Conservation (phyloP, 1,140 invertebrate species). For the Acromyrmex heyeri region DNA sequence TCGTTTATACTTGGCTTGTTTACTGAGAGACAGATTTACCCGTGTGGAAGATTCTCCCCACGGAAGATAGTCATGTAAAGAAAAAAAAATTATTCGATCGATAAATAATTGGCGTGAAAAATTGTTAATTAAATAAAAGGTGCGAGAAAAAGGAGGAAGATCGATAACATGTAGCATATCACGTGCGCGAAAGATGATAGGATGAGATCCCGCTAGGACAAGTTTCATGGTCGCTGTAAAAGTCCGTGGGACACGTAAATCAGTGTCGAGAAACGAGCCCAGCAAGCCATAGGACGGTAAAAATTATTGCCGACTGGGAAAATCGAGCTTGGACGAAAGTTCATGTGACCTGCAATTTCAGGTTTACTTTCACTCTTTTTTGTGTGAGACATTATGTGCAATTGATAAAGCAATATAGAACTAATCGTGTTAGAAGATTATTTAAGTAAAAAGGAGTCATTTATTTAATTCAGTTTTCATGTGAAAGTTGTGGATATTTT, state of each 20-base stretch:
- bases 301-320: slow-evolving; percentile 47
- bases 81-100: neutral
- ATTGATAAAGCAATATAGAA: neutral
- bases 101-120: slow-evolving; percentile 23
- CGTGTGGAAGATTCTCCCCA: neutral
- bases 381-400: neutral
- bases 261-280: slow-evolving; percentile 40
- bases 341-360: slow-evolving; percentile 36
- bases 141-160: slow-evolving; percentile 5
- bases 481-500: too few relatives aligned
- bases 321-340: slow-evolving; percentile 41
- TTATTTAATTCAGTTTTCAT: too few relatives aligned
- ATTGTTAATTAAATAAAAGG: slow-evolving; percentile 55
- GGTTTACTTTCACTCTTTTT: slow-evolving; percentile 47
- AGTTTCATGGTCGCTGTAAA: slow-evolving; percentile 57
- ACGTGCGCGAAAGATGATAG: slow-evolving; percentile 49
- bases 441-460: neutral
- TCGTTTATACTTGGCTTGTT: slow-evolving; percentile 9
- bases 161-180: slow-evolving; percentile 47
- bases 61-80: neutral
- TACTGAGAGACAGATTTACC: slow-evolving; percentile 17
- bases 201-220: slow-evolving; percentile 26
- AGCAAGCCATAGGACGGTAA: neutral
- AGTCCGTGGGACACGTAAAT: slow-evolving; percentile 56
- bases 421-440: neutral